Evolutionary conservation across 2,113 vertebrate genomes (phyloP).

Genomic region (Euleptes europaea): DNA sequence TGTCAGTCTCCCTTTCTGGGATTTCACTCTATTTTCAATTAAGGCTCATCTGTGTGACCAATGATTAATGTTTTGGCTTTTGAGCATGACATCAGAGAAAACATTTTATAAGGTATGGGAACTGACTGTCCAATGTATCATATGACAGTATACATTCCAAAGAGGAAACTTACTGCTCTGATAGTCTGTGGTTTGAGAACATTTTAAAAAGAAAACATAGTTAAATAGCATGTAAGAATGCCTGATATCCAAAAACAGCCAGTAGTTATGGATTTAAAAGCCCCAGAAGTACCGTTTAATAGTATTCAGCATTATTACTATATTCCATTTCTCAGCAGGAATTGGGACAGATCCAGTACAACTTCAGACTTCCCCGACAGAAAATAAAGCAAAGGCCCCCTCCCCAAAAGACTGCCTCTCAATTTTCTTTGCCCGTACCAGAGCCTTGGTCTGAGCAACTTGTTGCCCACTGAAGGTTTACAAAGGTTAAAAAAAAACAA

Average conservation of each 20-base stretch:
- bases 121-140: neutral
- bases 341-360: neutral
- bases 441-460: neutral
- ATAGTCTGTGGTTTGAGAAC: neutral
- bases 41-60: rapidly evolving
- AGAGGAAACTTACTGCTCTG: neutral
- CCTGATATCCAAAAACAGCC: no score
- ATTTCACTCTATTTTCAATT: neutral
- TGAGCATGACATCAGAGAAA: neutral
- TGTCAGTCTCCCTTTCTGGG: neutral
- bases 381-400: neutral
- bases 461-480: neutral
- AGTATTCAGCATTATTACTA: neutral
- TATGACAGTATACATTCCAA: neutral
- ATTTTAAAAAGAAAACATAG: neutral
- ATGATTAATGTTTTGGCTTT: neutral
- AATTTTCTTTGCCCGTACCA: neutral
- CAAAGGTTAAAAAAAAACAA: neutral
- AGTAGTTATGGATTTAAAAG: neutral
- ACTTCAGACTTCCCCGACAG: no score
- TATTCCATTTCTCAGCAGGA: neutral
- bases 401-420: neutral
- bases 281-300: neutral
- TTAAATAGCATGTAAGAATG: neutral
- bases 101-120: neutral